Evolutionary conservation across 2,888 invertebrate genomes (phyloP), one percentile per base, ranked within the genome.

Genomic region (Sericinus montela): DNA sequence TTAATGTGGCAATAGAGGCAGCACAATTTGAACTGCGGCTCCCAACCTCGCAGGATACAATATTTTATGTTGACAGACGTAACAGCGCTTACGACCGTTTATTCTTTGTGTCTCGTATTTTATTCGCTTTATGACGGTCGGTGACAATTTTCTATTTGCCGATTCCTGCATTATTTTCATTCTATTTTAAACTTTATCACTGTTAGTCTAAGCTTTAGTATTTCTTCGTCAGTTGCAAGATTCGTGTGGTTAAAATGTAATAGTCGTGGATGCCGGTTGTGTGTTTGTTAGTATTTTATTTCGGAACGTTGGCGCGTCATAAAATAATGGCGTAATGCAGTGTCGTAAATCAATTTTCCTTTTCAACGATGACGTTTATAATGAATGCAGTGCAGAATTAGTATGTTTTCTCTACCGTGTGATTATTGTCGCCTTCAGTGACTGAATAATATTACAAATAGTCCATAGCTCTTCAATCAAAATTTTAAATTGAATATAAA

Each of bases 31-130:
- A 81, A 73, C 81, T 73, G 69, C 69, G 70, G 74, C 79, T 70
- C 72, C 78, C 77, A 67, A 69, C 70, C 69, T 68, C 72, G 73
- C 85, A 87, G 87, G 87, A 87, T 87, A 84, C 84, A 82, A 88
- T 87, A 87, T 87, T 86, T 87, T 83, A 88, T 74, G 84, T 84
- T 86, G 88, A 87, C 87, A 87, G 88, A 86, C 85, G 80, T 85
- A 85, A 86, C 85, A 86, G 77, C 83, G 80, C 82, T 86, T 87
- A 87, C 84, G 80, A 86, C 73, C 87, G 81, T 83, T 88, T 86
- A 87, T 87, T 87, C 87, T 87, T 88, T 85, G 86, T 84, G 85
- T 80, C 81, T 79, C 86, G 85, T 88, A 87, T 87, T 87, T 88
- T 88, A 87, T 87, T 85, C 84, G 84, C 83, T 88, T 87, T 87